Evolutionary conservation across 2,113 vertebrate species (phyloP).

Genomic region (Mustelus asterias): DNA sequence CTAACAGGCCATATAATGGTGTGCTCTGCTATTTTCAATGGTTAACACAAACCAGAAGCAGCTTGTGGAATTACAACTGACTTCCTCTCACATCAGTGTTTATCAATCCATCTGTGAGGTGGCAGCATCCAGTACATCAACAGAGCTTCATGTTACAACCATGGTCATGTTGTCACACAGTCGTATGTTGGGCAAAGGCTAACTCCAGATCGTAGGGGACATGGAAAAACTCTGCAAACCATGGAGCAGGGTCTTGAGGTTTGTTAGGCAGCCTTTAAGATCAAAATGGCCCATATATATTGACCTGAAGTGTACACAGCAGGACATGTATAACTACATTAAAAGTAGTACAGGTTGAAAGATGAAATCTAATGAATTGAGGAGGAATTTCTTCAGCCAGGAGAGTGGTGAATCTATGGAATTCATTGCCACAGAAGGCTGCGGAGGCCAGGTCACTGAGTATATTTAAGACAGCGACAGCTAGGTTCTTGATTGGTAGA

Average conservation of each 20-base stretch:
- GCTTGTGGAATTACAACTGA: neutral
- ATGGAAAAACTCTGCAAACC: neutral
- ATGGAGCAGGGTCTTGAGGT: neutral
- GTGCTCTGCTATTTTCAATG: neutral
- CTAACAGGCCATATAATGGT: neutral
- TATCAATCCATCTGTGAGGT: neutral
- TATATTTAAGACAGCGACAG: no score
- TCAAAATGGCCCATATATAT: neutral
- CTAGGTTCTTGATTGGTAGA: no score
- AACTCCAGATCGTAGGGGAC: neutral
- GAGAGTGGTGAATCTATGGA: no score
- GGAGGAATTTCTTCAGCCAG: no score
- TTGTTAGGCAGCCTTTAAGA: neutral
- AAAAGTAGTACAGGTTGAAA: neutral
- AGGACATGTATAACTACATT: neutral
- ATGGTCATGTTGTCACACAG: neutral
- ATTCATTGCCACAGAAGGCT: no score
- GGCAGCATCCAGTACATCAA: neutral
- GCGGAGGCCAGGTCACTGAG: no score
- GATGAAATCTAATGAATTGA: neutral
- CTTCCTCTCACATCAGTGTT: neutral
- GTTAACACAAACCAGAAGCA: neutral
- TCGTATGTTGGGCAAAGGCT: neutral
- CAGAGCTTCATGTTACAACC: neutral
- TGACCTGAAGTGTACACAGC: neutral